Evolutionary conservation across 2,113 vertebrate species (phyloP).

Genomic region (Sprattus sprattus): DNA sequence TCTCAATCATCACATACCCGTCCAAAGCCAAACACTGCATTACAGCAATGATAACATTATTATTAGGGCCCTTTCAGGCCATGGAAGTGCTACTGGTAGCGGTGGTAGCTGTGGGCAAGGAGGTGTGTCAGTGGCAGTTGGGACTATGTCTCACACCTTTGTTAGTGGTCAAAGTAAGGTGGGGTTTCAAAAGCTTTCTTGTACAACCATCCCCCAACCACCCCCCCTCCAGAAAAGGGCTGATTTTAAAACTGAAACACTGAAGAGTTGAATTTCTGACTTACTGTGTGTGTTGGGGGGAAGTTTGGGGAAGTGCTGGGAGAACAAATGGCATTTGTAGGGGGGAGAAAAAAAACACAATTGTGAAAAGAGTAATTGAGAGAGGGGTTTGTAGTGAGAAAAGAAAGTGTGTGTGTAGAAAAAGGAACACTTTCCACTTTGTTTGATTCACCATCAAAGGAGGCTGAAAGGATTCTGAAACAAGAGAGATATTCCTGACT

Average conservation of each 20-base stretch:
- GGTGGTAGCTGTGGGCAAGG: not conserved
- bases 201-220: not conserved
- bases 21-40: not conserved
- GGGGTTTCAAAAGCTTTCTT: not conserved
- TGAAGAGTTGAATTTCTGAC: not conserved
- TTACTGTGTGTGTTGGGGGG: not conserved
- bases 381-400: constrained; percentile 28
- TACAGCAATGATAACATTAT: constrained; percentile 16
- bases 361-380: constrained; percentile 44
- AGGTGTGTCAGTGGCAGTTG: not conserved
- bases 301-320: not conserved
- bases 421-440: constrained; percentile 49
- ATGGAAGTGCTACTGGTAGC: not conserved
- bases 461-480: constrained; percentile 48
- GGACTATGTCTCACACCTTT: not conserved
- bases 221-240: not conserved
- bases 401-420: constrained; percentile 41
- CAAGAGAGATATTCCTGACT: constrained; percentile 52
- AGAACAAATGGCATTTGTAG: constrained; percentile 38
- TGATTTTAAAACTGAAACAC: not conserved
- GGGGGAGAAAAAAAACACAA: constrained; percentile 30
- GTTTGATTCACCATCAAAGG: constrained; percentile 56
- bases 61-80: constrained; percentile 12
- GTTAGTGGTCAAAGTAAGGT: not conserved
- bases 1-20: not conserved